phyloP scores from a whole-genome alignment of 2,888 invertebrate genomes.

The Sinotaia quadrata region DNA sequence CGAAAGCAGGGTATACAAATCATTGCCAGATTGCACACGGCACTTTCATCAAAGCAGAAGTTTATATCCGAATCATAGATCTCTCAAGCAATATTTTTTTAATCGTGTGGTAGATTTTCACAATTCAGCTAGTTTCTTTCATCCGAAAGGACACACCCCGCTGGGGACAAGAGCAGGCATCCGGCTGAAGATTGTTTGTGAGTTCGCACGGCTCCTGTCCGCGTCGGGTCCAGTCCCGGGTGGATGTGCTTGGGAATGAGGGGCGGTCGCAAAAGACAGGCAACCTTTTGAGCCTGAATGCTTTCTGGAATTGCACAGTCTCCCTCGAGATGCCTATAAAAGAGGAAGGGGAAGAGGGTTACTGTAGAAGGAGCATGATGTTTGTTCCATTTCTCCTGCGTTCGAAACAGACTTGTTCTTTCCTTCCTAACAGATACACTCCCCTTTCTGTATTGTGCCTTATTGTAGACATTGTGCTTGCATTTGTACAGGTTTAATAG shows the following conservation, averaged over 20 bases:
- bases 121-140: background rate
- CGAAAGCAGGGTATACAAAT: too few relatives aligned
- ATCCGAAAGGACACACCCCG: conserved; percentile 16
- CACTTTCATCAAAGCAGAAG: too few relatives aligned
- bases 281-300: conserved; percentile 18
- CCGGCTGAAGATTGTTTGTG: conserved; percentile 27
- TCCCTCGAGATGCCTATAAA: conserved; percentile 3
- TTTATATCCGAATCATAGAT: too few relatives aligned
- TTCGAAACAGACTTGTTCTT: too few relatives aligned
- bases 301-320: background rate
- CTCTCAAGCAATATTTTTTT: too few relatives aligned
- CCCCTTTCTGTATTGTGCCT: too few relatives aligned
- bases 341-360: background rate
- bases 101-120: background rate
- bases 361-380: background rate
- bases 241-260: background rate
- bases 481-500: too few relatives aligned
- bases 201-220: conserved; percentile 13
- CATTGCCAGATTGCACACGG: too few relatives aligned
- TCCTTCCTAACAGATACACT: too few relatives aligned
- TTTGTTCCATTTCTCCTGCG: background rate
- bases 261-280: conserved; percentile 10
- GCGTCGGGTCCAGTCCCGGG: conserved; percentile 12
- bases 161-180: conserved; percentile 10
- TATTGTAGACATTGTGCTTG: too few relatives aligned